Percentiles rank a stretch among this genome's conserved stretches.
Conservation (phyloP, 2,797 vertebrate genomes). For the Sebastes minor region DNA sequence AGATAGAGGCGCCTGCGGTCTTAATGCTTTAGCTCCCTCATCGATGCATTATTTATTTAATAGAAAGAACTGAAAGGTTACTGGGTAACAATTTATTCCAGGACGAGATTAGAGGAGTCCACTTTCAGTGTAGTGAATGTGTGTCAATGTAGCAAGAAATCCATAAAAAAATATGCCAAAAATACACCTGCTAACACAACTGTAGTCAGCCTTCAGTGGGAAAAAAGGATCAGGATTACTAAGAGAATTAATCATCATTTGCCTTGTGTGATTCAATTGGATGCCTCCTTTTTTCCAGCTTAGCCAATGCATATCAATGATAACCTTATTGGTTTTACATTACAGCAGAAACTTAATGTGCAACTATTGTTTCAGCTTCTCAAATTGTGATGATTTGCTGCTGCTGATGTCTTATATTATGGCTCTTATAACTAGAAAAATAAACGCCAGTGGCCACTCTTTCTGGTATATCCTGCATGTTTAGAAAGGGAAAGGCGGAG, state of each 20-base stretch:
- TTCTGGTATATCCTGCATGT: not conserved
- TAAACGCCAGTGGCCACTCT: not conserved
- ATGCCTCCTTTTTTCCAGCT: not conserved
- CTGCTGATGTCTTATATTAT: not conserved
- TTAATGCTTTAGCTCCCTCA: constrained; percentile 55
- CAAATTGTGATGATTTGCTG: not conserved
- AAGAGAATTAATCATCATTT: constrained; percentile 3
- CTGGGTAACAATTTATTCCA: constrained; percentile 57
- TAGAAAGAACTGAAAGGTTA: constrained; percentile 62
- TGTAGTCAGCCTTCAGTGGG: not conserved
- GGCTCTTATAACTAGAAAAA: not conserved
- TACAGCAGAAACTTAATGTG: not conserved
- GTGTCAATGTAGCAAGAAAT: constrained; percentile 15
- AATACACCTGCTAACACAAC: constrained; percentile 3
- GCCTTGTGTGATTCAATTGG: not conserved
- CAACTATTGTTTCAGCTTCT: not conserved
- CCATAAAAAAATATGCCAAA: constrained; percentile 11
- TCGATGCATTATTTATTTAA: constrained; percentile 74
- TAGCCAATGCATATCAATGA: not conserved
- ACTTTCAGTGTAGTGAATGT: constrained; percentile 29
- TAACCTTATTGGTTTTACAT: not conserved
- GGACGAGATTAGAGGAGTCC: constrained; percentile 48
- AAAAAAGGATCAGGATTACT: not conserved
- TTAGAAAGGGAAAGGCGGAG: not conserved
- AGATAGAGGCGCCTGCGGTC: constrained; percentile 34